These are phyloP conservation scores for Pyrochroa serraticornis DNA, from an alignment of 2,888 invertebrate species.

Conservation along the genomic window DNA sequence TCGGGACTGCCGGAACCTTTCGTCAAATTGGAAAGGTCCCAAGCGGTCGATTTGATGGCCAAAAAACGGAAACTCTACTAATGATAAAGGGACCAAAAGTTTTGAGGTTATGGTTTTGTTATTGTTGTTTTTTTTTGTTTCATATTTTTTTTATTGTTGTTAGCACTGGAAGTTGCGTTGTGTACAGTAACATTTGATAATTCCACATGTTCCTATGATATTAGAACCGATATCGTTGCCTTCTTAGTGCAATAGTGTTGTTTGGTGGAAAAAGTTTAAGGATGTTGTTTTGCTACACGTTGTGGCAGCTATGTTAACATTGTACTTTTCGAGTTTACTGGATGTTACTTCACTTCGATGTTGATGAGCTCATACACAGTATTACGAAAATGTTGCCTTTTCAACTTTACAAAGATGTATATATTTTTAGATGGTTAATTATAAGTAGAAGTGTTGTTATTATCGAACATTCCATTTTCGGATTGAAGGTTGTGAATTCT, in stretches of 20 bases:
- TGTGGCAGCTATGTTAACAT: slow-evolving; percentile 13
- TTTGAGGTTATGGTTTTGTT: slow-evolving; percentile 8
- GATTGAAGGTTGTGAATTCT: not conserved
- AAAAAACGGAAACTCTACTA: slow-evolving; percentile 34
- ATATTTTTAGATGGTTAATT: slow-evolving; percentile 22
- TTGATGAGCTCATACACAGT: slow-evolving; percentile 25
- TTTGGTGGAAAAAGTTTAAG: slow-evolving; percentile 17
- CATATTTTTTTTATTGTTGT: not conserved
- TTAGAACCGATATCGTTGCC: slow-evolving; percentile 15
- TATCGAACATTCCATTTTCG: slow-evolving; percentile 12
- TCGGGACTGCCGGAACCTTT: slow-evolving; percentile 44
- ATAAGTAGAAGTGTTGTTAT: slow-evolving; percentile 8
- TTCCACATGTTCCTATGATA: slow-evolving; percentile 22
- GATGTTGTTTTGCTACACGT: slow-evolving; percentile 5
- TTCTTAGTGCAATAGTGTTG: slow-evolving; percentile 10
- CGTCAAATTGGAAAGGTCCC: slow-evolving; percentile 45
- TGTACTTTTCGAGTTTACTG: slow-evolving; percentile 5
- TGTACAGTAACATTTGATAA: slow-evolving; percentile 13
- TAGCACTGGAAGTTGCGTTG: not conserved
- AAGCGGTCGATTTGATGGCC: slow-evolving; percentile 35
- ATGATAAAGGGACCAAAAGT: slow-evolving; percentile 13
- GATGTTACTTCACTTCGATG: slow-evolving; percentile 13
- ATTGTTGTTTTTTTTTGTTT: slow-evolving; percentile 3
- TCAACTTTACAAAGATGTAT: slow-evolving; percentile 22
- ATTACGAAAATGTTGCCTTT: slow-evolving; percentile 22